Conservation (phyloP, 2,113 vertebrate species). For the Brienomyrus longianalis region DNA sequence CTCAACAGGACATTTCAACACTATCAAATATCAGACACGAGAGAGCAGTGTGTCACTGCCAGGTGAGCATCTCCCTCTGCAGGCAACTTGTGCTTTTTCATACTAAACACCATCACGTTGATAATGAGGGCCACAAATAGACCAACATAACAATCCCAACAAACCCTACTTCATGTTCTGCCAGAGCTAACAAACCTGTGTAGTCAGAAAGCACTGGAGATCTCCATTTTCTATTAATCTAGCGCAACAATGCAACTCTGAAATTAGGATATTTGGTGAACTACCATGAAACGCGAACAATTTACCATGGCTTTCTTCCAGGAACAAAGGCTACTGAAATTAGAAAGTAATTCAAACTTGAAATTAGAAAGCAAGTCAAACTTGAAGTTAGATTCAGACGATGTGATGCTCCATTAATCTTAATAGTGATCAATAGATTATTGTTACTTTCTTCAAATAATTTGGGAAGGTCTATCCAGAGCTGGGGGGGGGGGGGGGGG, state of each 20-base stretch:
- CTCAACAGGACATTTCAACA: conserved; percentile 72
- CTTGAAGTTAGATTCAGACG: neutral
- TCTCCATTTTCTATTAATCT: neutral
- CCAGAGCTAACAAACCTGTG: neutral
- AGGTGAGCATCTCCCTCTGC: conserved; percentile 30
- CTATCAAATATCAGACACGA: conserved; percentile 58
- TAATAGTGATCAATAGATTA: neutral
- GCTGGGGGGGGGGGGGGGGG: neutral
- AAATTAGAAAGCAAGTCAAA: neutral
- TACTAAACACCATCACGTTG: neutral
- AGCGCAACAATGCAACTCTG: neutral
- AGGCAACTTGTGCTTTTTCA: neutral
- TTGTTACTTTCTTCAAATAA: neutral
- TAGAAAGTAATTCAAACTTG: neutral
- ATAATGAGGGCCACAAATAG: neutral
- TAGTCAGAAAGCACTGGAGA: neutral
- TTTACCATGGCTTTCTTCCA: neutral
- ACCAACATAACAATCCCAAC: neutral
- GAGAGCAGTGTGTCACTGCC: conserved; percentile 30
- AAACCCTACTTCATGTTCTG: neutral
- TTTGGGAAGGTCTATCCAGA: neutral
- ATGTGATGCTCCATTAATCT: neutral
- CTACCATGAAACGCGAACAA: neutral
- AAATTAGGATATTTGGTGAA: neutral
- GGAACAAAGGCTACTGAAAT: neutral